These are phyloP conservation scores for Brotula barbata DNA, from an alignment of 2,797 vertebrate species.

Conservation along the genomic window DNA sequence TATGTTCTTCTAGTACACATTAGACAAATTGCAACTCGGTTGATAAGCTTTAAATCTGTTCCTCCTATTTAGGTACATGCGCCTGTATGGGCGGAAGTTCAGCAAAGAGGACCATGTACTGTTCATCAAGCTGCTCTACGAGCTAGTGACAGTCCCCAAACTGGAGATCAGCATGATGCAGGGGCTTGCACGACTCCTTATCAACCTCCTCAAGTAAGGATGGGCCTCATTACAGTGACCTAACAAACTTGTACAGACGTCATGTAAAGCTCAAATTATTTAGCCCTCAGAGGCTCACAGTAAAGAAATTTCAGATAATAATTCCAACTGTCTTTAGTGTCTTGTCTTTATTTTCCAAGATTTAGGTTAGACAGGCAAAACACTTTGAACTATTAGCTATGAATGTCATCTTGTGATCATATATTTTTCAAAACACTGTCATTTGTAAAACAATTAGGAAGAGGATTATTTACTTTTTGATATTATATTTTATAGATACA, in stretches of 20 bases:
- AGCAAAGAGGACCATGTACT: constrained; percentile 98
- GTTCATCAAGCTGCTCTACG: constrained; percentile 94
- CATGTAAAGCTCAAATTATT: neutral
- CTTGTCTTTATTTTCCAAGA: neutral
- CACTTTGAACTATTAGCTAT: neutral
- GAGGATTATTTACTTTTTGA: constrained; percentile 14
- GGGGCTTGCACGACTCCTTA: constrained; percentile 92
- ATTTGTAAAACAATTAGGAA: neutral
- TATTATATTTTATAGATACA: no score
- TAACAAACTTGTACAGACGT: neutral
- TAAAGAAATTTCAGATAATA: no score
- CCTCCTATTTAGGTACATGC: constrained; percentile 86
- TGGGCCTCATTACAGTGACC: constrained; percentile 1
- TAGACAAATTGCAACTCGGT: neutral
- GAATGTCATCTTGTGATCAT: neutral
- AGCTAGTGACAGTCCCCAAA: constrained; percentile 92
- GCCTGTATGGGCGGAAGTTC: constrained; percentile 96
- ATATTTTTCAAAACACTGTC: neutral
- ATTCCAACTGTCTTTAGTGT: no score
- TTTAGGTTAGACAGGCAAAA: neutral
- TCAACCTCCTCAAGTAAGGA: constrained; percentile 95
- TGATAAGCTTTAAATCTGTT: constrained; percentile 8
- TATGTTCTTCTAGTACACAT: neutral
- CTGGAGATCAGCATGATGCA: constrained; percentile 99
- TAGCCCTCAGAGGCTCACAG: neutral